These are phyloP conservation scores for Teleogryllus occipitalis DNA, from an alignment of 1,140 invertebrate species.

Conservation along the genomic window DNA sequence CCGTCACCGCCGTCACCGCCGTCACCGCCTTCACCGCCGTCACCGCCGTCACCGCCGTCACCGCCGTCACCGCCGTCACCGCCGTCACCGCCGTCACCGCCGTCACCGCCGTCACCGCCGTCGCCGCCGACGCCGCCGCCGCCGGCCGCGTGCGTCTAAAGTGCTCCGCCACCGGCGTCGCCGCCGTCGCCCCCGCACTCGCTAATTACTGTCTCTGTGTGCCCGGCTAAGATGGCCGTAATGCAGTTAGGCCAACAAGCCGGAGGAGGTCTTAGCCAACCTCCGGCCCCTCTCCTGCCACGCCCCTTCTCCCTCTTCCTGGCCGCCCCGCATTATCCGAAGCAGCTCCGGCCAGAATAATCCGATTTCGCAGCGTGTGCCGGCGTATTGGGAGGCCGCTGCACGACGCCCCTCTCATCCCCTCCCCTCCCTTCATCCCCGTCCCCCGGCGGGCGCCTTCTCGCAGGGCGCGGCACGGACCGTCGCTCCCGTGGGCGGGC, in stretches of 20 bases:
- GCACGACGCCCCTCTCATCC: neutral
- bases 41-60: neutral
- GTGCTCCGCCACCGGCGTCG: neutral
- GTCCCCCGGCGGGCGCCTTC: too few species aligned
- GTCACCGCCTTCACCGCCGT: too few species aligned
- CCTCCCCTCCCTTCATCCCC: too few species aligned
- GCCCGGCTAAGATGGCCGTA: neutral
- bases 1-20: neutral
- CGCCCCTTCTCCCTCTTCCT: too few species aligned
- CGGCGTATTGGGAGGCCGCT: neutral
- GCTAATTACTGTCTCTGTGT: neutral
- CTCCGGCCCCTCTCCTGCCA: neutral
- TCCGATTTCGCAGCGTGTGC: neutral
- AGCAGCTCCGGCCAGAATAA: neutral
- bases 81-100: too few species aligned
- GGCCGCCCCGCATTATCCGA: neutral
- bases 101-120: neutral
- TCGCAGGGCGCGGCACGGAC: too few species aligned
- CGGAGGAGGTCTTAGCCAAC: conserved; percentile 2
- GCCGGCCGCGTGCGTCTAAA: neutral
- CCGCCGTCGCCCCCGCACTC: neutral
- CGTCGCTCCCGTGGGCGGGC: neutral
- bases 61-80: too few species aligned
- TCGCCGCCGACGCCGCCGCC: too few species aligned
- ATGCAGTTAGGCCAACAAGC: conserved; percentile 3